Evolutionary conservation across 2,888 invertebrate species (phyloP).

Genomic region (Ormyrus labotus): DNA sequence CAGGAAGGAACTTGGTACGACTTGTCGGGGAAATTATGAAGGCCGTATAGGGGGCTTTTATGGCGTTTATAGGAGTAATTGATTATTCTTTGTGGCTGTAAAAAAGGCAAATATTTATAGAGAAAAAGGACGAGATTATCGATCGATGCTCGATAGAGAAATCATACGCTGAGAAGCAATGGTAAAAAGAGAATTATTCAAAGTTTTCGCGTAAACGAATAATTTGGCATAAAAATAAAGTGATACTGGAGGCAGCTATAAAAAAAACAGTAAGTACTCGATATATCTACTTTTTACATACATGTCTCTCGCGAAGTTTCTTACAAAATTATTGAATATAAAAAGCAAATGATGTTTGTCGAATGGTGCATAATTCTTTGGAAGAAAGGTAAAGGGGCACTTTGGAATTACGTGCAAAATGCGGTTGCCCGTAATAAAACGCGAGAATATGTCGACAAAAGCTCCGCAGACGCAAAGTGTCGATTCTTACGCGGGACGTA

Average conservation of each 20-base stretch:
- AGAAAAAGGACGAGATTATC: too few relatives aligned
- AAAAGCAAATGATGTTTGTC: constrained; percentile 18
- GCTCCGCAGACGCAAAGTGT: constrained; percentile 57
- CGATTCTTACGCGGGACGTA: constrained; percentile 57
- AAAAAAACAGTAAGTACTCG: too few relatives aligned
- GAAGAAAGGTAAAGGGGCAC: constrained; percentile 27
- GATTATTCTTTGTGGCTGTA: too few relatives aligned
- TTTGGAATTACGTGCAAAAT: constrained; percentile 46
- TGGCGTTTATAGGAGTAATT: too few relatives aligned
- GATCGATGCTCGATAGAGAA: background rate
- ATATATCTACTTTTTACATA: background rate
- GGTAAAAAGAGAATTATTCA: background rate
- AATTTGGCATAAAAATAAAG: background rate
- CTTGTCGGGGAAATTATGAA: too few relatives aligned
- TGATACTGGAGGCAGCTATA: too few relatives aligned
- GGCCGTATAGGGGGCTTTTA: too few relatives aligned
- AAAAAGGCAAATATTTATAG: too few relatives aligned
- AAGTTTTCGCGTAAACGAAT: background rate
- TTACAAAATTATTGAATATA: background rate
- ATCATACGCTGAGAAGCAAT: background rate
- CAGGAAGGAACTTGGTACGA: too few relatives aligned
- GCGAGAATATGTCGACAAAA: constrained; percentile 39
- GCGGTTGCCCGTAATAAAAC: constrained; percentile 43
- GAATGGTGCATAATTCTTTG: constrained; percentile 27
- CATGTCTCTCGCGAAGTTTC: background rate